Percentiles rank a stretch among this genome's conserved stretches.
Conservation (phyloP, 2,888 invertebrate species). For the Diaprepes abbreviatus region DNA sequence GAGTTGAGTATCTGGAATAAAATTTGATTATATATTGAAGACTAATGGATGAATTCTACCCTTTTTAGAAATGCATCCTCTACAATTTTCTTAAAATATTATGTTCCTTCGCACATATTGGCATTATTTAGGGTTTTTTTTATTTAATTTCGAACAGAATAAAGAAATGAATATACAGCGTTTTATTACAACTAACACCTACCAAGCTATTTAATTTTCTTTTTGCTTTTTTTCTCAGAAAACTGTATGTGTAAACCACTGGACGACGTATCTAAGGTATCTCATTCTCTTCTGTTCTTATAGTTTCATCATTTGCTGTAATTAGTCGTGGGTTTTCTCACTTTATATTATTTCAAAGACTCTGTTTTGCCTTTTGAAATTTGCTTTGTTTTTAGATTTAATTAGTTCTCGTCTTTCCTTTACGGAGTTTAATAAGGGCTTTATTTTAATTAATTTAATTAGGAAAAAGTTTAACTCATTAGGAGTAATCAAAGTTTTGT, state of each 20-base stretch:
- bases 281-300: constrained; percentile 60
- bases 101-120: no score
- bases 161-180: no score
- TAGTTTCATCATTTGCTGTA: constrained; percentile 59
- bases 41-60: no score
- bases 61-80: no score
- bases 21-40: no score
- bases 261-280: constrained; percentile 58
- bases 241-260: neutral
- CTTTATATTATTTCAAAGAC: constrained; percentile 43
- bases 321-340: constrained; percentile 57
- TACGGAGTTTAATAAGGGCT: constrained; percentile 24
- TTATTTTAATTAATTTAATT: constrained; percentile 44
- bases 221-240: neutral
- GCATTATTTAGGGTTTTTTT: no score
- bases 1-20: no score
- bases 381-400: constrained; percentile 43
- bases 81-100: no score
- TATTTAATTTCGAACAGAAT: no score
- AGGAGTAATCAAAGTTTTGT: constrained; percentile 10
- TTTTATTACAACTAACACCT: no score
- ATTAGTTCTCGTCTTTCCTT: constrained; percentile 34
- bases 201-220: neutral
- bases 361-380: constrained; percentile 46
- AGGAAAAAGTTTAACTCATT: constrained; percentile 28